Evolutionary conservation across 2,888 invertebrate species (phyloP), one percentile per base, ranked within the genome.

Genomic region (Oligia latruncula): DNA sequence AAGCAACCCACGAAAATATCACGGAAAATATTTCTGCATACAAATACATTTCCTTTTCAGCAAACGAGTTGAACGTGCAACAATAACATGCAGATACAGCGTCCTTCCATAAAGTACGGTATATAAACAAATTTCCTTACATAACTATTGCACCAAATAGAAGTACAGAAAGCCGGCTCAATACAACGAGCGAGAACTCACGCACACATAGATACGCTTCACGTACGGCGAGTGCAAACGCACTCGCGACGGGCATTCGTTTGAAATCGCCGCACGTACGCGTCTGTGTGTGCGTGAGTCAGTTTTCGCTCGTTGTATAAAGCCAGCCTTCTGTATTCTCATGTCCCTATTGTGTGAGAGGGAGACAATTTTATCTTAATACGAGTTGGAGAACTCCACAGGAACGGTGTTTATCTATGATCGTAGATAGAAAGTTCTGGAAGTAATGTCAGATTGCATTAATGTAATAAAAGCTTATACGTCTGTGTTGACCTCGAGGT

Each of bases 351-450:
- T 68, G 62, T 84, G 72, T 55, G 70, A 76, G 84, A 64, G 84
- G 20, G 71, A 88, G 77, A 84, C 71, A 85, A 78, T 85, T 82
- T 88, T 85, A 87, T 85, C 87, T 85, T 85, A 86, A 82, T 88
- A 85, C 62, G 74, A 82, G 71, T 86, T 86, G 71, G 67, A 65
- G 75, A 85, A 85, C 88, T 85, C 84, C 74, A 82, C 81, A 78
- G 62, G 81, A 79, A 55, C 66, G 64, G 74, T 82, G 78, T 88
- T 88, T 86, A 87, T 86, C 86, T 87, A 62, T 78, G 82, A 86
- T 85, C 77, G 77, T 13, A 80, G 87, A 85, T 84, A 85, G 66
- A 80, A 87, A 85, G 49, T 85, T 85, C 66, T 84, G 81, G 67
- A 84, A 83, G 74, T 77, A 84, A 85, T 76, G 72, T 40, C 43